These are phyloP conservation scores for Trissonchulus sp. DNA, from an alignment of 2,888 invertebrate genomes.

Conservation along the genomic window DNA sequence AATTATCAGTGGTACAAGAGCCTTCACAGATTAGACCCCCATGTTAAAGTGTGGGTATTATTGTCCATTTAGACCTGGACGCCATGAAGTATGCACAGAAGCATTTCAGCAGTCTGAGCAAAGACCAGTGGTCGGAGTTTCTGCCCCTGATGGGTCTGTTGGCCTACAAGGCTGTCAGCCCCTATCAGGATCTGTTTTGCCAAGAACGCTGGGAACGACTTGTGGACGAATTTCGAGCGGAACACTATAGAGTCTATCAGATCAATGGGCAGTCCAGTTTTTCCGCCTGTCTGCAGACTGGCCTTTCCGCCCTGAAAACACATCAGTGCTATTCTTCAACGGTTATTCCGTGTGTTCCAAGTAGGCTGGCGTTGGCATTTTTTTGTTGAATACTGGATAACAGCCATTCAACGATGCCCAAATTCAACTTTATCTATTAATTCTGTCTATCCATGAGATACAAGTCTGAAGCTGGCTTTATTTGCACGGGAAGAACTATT, in stretches of 20 bases:
- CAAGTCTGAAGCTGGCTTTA: too few species aligned
- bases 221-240: constrained; percentile 81
- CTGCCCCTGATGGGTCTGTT: constrained; percentile 51
- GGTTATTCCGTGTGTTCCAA: too few species aligned
- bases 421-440: too few species aligned
- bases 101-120: constrained; percentile 78
- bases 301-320: constrained; percentile 88
- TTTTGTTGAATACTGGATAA: too few species aligned
- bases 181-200: constrained; percentile 58
- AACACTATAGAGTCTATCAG: constrained; percentile 89
- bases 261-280: constrained; percentile 82
- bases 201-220: constrained; percentile 74
- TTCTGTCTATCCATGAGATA: too few species aligned
- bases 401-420: too few species aligned
- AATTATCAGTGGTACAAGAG: too few species aligned
- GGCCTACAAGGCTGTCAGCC: constrained; percentile 31
- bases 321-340: constrained; percentile 58
- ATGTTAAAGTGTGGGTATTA: too few species aligned
- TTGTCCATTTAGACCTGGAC: constrained; percentile 63
- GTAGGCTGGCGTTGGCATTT: too few species aligned
- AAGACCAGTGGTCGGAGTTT: constrained; percentile 60
- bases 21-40: too few species aligned
- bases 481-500: too few species aligned
- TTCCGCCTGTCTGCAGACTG: constrained; percentile 83
- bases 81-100: constrained; percentile 87